Percentiles rank a stretch among this genome's conserved stretches.
phyloP scores from a whole-genome alignment of 92 coral and sea anemone genomes.

The Nematostella vectensis region DNA sequence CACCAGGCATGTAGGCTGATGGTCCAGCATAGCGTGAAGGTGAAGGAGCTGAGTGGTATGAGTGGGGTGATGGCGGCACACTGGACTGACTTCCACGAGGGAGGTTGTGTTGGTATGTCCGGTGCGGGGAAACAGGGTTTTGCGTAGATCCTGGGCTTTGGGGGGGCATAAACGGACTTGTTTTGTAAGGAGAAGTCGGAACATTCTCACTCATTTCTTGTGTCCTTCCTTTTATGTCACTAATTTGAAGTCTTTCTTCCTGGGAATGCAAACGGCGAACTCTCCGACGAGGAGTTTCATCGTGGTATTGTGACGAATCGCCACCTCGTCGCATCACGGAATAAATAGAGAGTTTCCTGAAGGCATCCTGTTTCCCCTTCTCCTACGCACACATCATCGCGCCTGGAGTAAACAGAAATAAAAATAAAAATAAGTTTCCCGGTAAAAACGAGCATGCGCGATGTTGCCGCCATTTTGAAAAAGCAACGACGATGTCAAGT shows the following conservation, averaged over 20 bases:
- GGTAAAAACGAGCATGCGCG: constrained; percentile 85
- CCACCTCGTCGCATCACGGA: constrained; percentile 88
- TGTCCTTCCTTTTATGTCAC: constrained; percentile 47
- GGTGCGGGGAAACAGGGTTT: constrained; percentile 77
- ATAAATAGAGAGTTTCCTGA: constrained; percentile 20
- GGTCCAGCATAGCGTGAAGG: constrained; percentile 91
- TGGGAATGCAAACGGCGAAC: constrained; percentile 86
- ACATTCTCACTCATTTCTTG: constrained; percentile 59
- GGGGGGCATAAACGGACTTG: constrained; percentile 61
- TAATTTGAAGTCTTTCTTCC: constrained; percentile 73
- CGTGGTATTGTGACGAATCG: constrained; percentile 92
- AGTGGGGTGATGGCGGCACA: constrained; percentile 71
- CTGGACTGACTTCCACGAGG: constrained; percentile 48
- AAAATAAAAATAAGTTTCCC: constrained; percentile 39
- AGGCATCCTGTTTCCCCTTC: constrained; percentile 13
- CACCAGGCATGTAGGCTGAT: constrained; percentile 67
- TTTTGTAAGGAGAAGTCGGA: constrained; percentile 74
- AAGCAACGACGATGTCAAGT: constrained; percentile 21
- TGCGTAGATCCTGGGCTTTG: constrained; percentile 63
- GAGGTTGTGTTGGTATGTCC: constrained; percentile 36
- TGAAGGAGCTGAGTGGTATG: constrained; percentile 74
- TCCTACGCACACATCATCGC: neutral
- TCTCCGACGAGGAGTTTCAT: constrained; percentile 92
- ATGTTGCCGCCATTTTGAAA: constrained; percentile 98
- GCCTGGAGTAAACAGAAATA: constrained; percentile 11